A percentile compares a stretch with the other conserved stretches of the same genome.
phyloP scores from a whole-genome alignment of 2,797 vertebrate species.

The Molossus alvarezi region DNA sequence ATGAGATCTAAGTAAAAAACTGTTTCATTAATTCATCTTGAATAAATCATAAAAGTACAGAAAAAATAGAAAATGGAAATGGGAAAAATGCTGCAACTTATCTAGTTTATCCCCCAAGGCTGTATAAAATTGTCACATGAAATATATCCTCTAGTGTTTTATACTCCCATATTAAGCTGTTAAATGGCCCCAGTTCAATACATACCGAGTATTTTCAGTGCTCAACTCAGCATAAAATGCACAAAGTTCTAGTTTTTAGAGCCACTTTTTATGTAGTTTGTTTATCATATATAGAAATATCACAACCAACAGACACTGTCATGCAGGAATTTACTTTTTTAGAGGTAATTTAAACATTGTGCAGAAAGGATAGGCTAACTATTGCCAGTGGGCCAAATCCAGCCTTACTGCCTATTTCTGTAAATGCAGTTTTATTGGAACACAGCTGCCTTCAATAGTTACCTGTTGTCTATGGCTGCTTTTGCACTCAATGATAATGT shows the following conservation, averaged over 20 bases:
- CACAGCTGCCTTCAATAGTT: background rate
- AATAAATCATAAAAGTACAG: slow-evolving; percentile 69
- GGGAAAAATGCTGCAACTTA: slow-evolving; percentile 16
- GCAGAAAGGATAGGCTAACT: background rate
- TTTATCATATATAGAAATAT: slow-evolving; percentile 7
- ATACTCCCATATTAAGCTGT: slow-evolving; percentile 47
- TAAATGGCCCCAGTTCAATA: slow-evolving; percentile 50
- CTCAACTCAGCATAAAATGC: slow-evolving; percentile 33
- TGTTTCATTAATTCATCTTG: slow-evolving; percentile 73
- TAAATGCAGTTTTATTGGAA: slow-evolving; percentile 44
- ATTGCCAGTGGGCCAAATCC: background rate
- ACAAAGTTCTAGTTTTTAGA: background rate
- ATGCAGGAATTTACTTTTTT: background rate
- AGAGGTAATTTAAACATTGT: background rate
- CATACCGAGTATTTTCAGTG: slow-evolving; percentile 10
- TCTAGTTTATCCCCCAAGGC: slow-evolving; percentile 5
- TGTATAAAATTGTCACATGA: slow-evolving; percentile 59
- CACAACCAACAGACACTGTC: background rate
- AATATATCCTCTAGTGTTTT: slow-evolving; percentile 55
- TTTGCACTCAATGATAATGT: background rate
- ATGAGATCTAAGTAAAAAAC: slow-evolving; percentile 63
- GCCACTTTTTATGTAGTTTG: slow-evolving; percentile 11
- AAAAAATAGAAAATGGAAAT: slow-evolving; percentile 68
- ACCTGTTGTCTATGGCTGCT: background rate
- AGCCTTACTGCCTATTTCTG: background rate